phyloP scores from a whole-genome alignment of 2,797 vertebrate genomes.

The Ceryle rudis region DNA sequence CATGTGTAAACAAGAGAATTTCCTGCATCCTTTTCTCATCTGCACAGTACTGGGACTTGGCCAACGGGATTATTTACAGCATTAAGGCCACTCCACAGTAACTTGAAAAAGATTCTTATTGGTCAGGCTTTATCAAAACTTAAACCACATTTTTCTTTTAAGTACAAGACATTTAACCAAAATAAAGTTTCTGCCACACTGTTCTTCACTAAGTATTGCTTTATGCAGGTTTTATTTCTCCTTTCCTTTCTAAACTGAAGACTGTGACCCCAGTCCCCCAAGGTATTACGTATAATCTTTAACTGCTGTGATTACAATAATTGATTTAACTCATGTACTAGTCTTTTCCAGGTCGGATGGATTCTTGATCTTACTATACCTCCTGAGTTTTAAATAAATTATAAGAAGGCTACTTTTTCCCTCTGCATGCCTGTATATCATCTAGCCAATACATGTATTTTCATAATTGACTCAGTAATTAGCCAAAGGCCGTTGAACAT shows the following conservation, averaged over 20 bases:
- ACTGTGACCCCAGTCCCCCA: not conserved
- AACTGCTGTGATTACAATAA: no score
- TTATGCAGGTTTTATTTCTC: not conserved
- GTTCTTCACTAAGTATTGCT: not conserved
- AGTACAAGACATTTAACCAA: conserved; percentile 13
- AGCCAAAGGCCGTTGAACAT: not conserved
- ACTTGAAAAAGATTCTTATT: conserved; percentile 70
- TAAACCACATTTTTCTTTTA: conserved; percentile 53
- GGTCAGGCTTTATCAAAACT: conserved; percentile 74
- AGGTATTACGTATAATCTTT: not conserved
- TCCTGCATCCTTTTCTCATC: conserved; percentile 80
- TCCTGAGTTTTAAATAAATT: not conserved
- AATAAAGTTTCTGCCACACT: not conserved
- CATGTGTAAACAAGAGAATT: conserved; percentile 78
- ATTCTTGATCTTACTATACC: not conserved
- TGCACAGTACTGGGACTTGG: conserved; percentile 64
- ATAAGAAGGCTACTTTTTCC: not conserved
- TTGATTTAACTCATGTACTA: not conserved
- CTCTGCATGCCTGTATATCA: not conserved
- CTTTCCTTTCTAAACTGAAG: not conserved
- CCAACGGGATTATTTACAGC: conserved; percentile 77
- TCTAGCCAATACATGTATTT: not conserved
- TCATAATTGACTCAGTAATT: not conserved
- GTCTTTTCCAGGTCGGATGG: not conserved
- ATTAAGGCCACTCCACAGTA: conserved; percentile 64